Evolutionary conservation across 1,140 invertebrate genomes (phyloP), one percentile per base, ranked within the genome.

Genomic region (Neodiprion pinetum): DNA sequence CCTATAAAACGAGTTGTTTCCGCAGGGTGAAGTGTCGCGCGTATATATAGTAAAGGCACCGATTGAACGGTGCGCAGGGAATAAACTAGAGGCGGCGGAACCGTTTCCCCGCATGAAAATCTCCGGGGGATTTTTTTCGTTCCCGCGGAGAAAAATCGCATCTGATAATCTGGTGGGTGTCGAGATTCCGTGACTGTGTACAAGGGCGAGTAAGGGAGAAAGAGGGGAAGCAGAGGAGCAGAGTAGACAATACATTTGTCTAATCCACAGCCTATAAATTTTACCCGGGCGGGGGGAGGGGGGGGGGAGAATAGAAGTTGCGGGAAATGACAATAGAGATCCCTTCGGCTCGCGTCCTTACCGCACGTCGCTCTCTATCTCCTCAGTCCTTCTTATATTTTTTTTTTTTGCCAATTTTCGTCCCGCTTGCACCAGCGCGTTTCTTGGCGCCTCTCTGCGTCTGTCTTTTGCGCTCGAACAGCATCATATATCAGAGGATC

Each of bases 401-500:
- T 68, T 70, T 17, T 66, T 7, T 61, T 14, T 28, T 14, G 40
- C 53, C 69, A 17, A 14, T 74, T 69, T 74, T 40, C 72, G 28
- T 9, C 10, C 23, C 28, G 48, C 47, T 40, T 69, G 47, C 8
- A 23, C 14, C 48, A 12, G 68, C 12, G 68, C 17, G 48, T 70
- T 40, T 14, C 70, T 47, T 17, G 70, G 21, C 70, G 23, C 48
- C 70, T 71, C 23, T 71, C 48, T 49, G n/a, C 23, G 70, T 49
- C 70, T 7, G 48, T 69, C 67, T 69, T 23, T 23, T 5, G 12
- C 67, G 17, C 67, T 69, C 17, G 17, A 47, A 71, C n/a, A 48
- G 69, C 17, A 68, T 67, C 75, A 77, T 78, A 78, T 70, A 76
- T 78, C 73, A 78, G 61, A 50, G 71, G 68, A 74, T 75, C 72